Evolutionary conservation across 2,888 invertebrate species (phyloP), one percentile per base, ranked within the genome.

Genomic region (Drosophila neotestacea): DNA sequence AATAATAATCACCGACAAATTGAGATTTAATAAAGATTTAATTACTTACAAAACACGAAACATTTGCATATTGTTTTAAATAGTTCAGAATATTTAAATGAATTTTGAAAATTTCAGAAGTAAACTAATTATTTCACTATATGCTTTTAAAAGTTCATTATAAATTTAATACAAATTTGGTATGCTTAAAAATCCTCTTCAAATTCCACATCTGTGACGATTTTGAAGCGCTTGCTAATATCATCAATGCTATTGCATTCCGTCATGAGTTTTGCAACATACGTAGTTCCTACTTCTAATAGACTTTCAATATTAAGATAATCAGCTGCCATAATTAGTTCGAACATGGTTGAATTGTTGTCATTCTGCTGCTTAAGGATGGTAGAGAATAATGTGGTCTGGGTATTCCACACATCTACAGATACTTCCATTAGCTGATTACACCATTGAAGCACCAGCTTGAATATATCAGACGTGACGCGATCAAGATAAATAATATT

Each of bases 21-120:
- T 85, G 84, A 85, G 86, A 85, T 88, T 85, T 85, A 85, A 85
- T 85, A 85, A 85, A 85, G 80, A 85, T 85, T 85, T 88, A 85
- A 88, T 85, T 85, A 85, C 84, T 88, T 85, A 73, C 73, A 85
- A 83, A 71, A 62, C 16, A 39, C 30, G 46, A 32, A 11, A 38
- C 7, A 16, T 13, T 4, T 44, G 27, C 27, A 44, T 28, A 0
- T 51, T 34, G 7, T 42, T 27, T 22, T 4, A 1, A 6, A 32
- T 41, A 47, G 28, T 30, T 27, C 1, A 42, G 9, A n/a, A 22
- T 7, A 22, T 22, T 1, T 6, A 16, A 32, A 32, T 32, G 6
- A 10, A 48, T 32, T 48, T 32, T 10, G 16, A 5, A 32, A 10
- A 32, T 16, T 28, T 16, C 48, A 32, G 10, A 48, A 32, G 22